Evolutionary conservation across 1,140 invertebrate species (phyloP).

Genomic region (Oncopeltus fasciatus): DNA sequence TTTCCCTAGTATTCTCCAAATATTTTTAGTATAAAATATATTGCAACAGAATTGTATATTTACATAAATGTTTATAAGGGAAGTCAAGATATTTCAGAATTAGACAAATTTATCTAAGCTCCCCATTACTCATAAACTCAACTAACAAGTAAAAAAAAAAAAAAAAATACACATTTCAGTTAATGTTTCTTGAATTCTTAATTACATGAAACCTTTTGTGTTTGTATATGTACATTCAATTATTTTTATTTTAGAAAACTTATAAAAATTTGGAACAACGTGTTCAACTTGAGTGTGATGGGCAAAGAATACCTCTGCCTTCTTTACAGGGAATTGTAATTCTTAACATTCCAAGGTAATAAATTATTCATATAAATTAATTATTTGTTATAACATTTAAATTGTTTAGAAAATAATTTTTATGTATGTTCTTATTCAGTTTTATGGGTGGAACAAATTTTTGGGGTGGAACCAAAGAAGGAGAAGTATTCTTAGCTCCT

Average conservation of each 20-base stretch:
- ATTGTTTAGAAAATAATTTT: not conserved
- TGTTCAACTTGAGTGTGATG: conserved; percentile 85
- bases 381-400: not conserved
- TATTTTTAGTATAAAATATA: too few relatives aligned
- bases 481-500: conserved; percentile 72
- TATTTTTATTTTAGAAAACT: conserved; percentile 46
- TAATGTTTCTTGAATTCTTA: too few relatives aligned
- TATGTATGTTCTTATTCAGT: conserved; percentile 32
- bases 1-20: too few relatives aligned
- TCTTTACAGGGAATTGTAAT: conserved; percentile 93
- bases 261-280: conserved; percentile 93
- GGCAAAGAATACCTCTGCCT: conserved; percentile 77
- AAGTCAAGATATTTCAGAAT: too few relatives aligned
- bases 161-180: too few relatives aligned
- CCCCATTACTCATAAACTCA: too few relatives aligned
- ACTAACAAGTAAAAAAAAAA: too few relatives aligned
- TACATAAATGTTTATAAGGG: too few relatives aligned
- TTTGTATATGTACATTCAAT: too few relatives aligned
- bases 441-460: conserved; percentile 99
- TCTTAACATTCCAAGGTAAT: conserved; percentile 81
- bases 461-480: conserved; percentile 84
- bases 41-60: too few relatives aligned
- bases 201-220: too few relatives aligned
- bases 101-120: too few relatives aligned
- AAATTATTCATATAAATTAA: not conserved